Base-by-base conservation (phyloP, 2,888 invertebrate species). In the Deilephila elpenor region DNA sequence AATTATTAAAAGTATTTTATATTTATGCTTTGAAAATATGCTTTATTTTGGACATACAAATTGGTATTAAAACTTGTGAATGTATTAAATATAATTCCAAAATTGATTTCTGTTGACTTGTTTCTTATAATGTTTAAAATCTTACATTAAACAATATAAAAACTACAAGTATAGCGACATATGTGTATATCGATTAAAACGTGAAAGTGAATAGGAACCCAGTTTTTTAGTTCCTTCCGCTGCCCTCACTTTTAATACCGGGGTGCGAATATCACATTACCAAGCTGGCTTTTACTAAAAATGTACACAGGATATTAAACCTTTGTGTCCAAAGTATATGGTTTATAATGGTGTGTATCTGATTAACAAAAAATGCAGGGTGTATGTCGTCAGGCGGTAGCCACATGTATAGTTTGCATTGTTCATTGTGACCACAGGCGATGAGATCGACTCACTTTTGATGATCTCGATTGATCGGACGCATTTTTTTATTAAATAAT, bases 211-310 rank as follows among this genome's bases (percentile, higher is more conserved):
- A 89, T 92, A 89, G 89, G 85, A 88, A 89, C 89, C 86, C 84
- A 84, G 83, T 89, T 93, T 93, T 94, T 93, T 90, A 93, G 89
- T 94, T 94, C 94, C 94, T 93, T 94, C 94, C 94, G 94, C 84
- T 92, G 90, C 89, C 91, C 90, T 91, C 88, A 88, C 91, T 92
- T 93, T 93, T 91, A 90, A 91, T 88, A 84, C 83, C 87, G 84
- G 91, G 91, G 91, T 89, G 91, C 89, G 89, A 91, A 91, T 93
- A 93, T 94, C 92, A 90, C 93, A 91, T 94, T 92, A 89, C 93
- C 83, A 79, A 78, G 84, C 80, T 83, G 76, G 84, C 79, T 80
- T 75, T 75, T 78, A 78, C 75, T 74, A 59, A 76, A 44, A 14
- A 44, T 19, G 32, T 19, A 11, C 51, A 44, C 70, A 74, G 70